Conservation (phyloP, 2,113 vertebrate genomes). For the Rhea americana region DNA sequence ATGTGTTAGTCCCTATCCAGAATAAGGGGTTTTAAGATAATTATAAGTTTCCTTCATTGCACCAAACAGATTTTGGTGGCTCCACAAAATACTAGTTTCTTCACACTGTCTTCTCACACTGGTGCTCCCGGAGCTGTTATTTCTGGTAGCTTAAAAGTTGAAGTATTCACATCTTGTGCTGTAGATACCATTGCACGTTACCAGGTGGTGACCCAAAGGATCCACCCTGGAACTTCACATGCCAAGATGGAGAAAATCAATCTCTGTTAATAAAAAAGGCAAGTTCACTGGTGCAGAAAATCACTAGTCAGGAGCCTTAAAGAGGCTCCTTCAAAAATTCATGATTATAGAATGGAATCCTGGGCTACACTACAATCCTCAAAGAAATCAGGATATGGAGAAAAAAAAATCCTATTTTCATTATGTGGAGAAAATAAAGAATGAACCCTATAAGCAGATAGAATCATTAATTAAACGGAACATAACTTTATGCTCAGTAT, state of each 20-base stretch:
- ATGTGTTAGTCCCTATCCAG: not conserved
- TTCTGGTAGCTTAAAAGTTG: not conserved
- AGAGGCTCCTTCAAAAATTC: constrained; percentile 58
- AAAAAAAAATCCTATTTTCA: constrained; percentile 33
- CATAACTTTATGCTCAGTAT: not conserved
- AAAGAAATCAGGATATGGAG: constrained; percentile 14
- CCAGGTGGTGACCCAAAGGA: constrained; percentile 27
- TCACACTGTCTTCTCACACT: not conserved
- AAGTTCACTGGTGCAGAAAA: constrained; percentile 50
- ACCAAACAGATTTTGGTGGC: not conserved
- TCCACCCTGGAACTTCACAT: constrained; percentile 22
- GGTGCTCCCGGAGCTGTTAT: not conserved
- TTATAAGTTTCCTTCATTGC: not conserved
- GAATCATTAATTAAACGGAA: not conserved
- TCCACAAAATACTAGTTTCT: not conserved
- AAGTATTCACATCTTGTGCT: not conserved
- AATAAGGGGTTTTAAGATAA: not conserved
- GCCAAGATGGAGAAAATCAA: constrained; percentile 53
- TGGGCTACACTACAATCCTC: constrained; percentile 12
- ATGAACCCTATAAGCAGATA: not conserved
- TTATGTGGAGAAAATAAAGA: constrained; percentile 33
- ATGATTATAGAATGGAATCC: constrained; percentile 45
- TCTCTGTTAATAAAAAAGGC: constrained; percentile 54
- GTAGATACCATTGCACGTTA: not conserved
- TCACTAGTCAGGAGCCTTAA: constrained; percentile 44